Evolutionary conservation across 23 tunicate species (phyloP).

Genomic region (Phallusia fumigata): DNA sequence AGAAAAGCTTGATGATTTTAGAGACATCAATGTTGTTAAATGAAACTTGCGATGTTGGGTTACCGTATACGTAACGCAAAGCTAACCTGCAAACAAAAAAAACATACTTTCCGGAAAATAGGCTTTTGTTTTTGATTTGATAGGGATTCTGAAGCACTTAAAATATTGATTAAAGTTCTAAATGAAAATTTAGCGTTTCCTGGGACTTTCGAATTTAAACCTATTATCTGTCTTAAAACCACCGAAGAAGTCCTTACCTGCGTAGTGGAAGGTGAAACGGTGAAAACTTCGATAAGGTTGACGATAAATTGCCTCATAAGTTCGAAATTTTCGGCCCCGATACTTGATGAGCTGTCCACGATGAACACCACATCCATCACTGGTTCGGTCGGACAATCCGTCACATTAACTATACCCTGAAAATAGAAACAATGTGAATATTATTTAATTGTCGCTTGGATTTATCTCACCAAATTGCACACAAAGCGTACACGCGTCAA

Average conservation of each 20-base stretch:
- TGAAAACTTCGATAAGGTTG: conserved; percentile 44
- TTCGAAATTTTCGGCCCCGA: conserved; percentile 60
- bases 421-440: not conserved
- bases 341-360: conserved; percentile 76
- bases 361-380: conserved; percentile 78
- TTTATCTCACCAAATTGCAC: no score
- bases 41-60: not conserved
- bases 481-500: no score
- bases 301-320: conserved; percentile 38
- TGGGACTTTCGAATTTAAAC: no score
- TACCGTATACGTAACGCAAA: not conserved
- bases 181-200: no score
- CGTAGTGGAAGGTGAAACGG: not conserved
- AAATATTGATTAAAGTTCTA: not conserved
- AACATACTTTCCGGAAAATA: no score
- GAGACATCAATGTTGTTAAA: not conserved
- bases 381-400: conserved; percentile 64
- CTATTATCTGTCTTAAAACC: no score
- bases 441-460: no score
- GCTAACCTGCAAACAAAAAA: not conserved
- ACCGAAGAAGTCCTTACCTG: not conserved
- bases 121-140: no score
- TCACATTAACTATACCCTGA: conserved; percentile 11
- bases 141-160: not conserved
- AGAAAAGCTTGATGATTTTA: not conserved